Conservation (phyloP, 2,113 vertebrate genomes). For the Datnioides undecimradiatus region DNA sequence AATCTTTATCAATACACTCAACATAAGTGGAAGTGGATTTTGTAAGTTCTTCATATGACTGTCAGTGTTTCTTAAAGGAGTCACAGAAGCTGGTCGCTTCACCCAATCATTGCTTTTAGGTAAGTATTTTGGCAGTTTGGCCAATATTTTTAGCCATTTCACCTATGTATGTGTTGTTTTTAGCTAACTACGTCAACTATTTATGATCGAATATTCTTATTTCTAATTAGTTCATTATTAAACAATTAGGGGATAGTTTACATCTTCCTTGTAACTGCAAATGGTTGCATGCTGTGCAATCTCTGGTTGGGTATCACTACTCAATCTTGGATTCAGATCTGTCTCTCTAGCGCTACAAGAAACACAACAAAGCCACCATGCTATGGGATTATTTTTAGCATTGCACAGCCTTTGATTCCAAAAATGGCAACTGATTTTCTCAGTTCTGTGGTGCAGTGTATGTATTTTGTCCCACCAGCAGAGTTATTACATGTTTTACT, state of each 20-base stretch:
- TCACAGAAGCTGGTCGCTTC: too few relatives aligned
- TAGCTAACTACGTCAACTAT: not conserved
- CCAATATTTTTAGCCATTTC: not conserved
- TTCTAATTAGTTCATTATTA: too few relatives aligned
- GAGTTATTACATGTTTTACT: slow-evolving; percentile 28
- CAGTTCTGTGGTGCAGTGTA: not conserved
- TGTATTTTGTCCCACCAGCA: not conserved
- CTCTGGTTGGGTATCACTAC: not conserved
- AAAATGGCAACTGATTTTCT: not conserved
- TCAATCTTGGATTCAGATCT: not conserved
- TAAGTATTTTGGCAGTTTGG: too few relatives aligned
- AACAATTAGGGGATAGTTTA: too few relatives aligned
- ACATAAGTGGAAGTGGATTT: not conserved
- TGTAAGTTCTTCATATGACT: not conserved
- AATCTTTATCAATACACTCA: not conserved
- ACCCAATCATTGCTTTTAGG: too few relatives aligned
- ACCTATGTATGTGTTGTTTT: too few relatives aligned
- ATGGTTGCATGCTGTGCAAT: too few relatives aligned
- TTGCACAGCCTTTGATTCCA: not conserved
- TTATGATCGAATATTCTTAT: not conserved
- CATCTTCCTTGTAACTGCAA: not conserved
- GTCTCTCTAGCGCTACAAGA: slow-evolving; percentile 2
- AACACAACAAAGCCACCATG: not conserved
- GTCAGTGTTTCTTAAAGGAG: not conserved
- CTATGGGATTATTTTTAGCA: slow-evolving; percentile 2